Evolutionary conservation across 2,797 vertebrate species (phyloP).

Genomic region (Channallabes apus): DNA sequence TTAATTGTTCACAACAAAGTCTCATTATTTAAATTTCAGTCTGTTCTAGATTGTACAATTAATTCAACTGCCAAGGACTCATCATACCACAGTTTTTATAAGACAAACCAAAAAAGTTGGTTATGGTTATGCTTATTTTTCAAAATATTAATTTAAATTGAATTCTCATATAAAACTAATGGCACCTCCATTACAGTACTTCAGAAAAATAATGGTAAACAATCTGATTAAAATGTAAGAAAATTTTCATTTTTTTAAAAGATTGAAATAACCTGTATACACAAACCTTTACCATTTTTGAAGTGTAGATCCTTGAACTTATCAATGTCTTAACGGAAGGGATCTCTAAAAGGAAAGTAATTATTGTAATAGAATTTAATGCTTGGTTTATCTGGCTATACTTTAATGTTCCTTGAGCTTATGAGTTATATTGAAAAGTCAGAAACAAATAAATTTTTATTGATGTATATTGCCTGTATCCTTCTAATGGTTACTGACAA

Average conservation of each 20-base stretch:
- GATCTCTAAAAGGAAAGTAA: neutral
- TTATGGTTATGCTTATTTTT: neutral
- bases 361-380: neutral
- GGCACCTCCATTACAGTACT: too few relatives aligned
- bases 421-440: neutral
- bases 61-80: neutral
- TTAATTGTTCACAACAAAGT: neutral
- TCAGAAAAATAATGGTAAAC: too few relatives aligned
- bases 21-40: neutral
- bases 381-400: neutral
- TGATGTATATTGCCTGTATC: neutral
- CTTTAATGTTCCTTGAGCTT: neutral
- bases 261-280: neutral
- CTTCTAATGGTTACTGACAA: neutral
- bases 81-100: neutral
- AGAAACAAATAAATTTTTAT: neutral
- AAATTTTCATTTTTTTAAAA: too few relatives aligned
- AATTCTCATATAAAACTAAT: too few relatives aligned
- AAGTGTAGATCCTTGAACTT: neutral
- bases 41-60: neutral
- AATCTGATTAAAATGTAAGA: too few relatives aligned
- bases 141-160: too few relatives aligned
- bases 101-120: too few relatives aligned
- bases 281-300: neutral
- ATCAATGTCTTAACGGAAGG: neutral